Evolutionary conservation across 2,888 invertebrate species (phyloP).

Genomic region (Agrypnus murinus): DNA sequence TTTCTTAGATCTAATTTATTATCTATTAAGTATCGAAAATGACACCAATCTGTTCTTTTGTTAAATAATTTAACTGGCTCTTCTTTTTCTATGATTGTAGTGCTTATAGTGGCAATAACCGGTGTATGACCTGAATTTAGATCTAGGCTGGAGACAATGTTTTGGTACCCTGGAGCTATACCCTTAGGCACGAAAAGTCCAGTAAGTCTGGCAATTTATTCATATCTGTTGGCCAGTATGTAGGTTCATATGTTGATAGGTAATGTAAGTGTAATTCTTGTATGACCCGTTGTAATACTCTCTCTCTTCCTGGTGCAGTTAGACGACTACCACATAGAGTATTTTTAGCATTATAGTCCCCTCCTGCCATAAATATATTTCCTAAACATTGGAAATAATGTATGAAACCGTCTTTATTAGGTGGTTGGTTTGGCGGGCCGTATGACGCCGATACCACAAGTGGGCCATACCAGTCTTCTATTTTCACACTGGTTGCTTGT

Average conservation of each 20-base stretch:
- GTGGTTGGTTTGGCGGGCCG: constrained; percentile 50
- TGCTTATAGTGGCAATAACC: too few species aligned
- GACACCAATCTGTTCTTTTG: constrained; percentile 50
- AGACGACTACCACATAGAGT: constrained; percentile 13
- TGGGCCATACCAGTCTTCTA: constrained; percentile 27
- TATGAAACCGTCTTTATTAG: constrained; percentile 32
- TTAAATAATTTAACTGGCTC: constrained; percentile 27
- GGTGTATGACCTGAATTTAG: too few species aligned
- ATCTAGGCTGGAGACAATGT: too few species aligned
- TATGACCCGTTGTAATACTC: constrained; percentile 15
- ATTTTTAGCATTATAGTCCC: constrained; percentile 19
- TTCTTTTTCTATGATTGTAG: too few species aligned
- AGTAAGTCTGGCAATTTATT: constrained; percentile 22
- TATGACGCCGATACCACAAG: constrained; percentile 47
- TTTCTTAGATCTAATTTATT: constrained; percentile 41
- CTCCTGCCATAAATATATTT: constrained; percentile 18
- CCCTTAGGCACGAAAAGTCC: too few species aligned
- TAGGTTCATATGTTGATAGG: constrained; percentile 25
- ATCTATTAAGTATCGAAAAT: constrained; percentile 36
- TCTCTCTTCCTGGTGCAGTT: constrained; percentile 21
- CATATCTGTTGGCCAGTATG: constrained; percentile 23
- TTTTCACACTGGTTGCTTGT: constrained; percentile 33
- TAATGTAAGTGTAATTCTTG: constrained; percentile 21
- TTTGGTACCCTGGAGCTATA: too few species aligned
- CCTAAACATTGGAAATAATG: constrained; percentile 15